Evolutionary conservation across 2,113 vertebrate genomes (phyloP).

Genomic region (Epinephelus cyanopodus): DNA sequence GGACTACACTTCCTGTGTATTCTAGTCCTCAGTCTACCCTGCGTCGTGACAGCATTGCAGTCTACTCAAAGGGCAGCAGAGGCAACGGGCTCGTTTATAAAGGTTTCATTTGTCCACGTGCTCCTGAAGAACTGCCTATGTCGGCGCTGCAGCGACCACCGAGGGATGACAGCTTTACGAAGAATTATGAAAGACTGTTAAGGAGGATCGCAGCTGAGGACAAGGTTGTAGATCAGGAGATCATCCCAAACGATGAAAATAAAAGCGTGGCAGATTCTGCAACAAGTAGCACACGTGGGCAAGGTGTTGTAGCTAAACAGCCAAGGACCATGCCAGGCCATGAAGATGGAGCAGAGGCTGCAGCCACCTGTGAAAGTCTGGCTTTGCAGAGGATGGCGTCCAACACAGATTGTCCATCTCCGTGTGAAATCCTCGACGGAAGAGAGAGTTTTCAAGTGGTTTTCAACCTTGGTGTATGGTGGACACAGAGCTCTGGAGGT

Average conservation of each 20-base stretch:
- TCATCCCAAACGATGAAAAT: neutral
- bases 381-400: too few relatives aligned
- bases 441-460: rapidly evolving
- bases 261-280: neutral
- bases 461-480: neutral
- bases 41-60: neutral
- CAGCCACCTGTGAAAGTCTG: neutral
- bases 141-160: neutral
- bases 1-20: neutral
- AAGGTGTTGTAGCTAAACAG: neutral
- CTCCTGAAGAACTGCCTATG: neutral
- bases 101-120: conserved; percentile 22
- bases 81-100: neutral
- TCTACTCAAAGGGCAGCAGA: neutral
- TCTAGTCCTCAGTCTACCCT: rapidly evolving
- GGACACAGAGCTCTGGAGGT: neutral
- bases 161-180: rapidly evolving
- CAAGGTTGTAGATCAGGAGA: neutral
- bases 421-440: neutral
- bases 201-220: neutral
- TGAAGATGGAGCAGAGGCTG: neutral
- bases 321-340: neutral
- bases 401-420: neutral
- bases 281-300: rapidly evolving
- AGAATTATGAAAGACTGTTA: neutral